Evolutionary conservation across 2,888 invertebrate genomes (phyloP).

Genomic region (Plusia festucae): DNA sequence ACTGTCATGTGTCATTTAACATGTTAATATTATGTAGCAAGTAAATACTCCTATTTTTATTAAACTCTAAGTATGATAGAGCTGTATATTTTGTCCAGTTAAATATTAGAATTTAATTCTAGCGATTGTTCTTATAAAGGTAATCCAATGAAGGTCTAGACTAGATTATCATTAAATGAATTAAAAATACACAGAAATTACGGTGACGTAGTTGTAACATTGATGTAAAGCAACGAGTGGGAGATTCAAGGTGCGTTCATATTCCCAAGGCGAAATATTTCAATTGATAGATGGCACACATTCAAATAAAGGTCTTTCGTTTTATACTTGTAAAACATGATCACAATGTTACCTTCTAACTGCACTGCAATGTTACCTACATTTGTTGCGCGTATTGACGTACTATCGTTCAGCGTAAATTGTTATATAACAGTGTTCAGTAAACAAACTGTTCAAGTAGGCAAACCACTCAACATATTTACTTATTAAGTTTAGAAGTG

Average conservation of each 20-base stretch:
- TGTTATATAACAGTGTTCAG: constrained; percentile 36
- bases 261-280: constrained; percentile 54
- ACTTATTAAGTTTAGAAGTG: constrained; percentile 33
- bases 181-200: constrained; percentile 43
- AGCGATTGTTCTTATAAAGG: background rate
- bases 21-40: too few relatives aligned
- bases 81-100: constrained; percentile 8
- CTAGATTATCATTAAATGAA: constrained; percentile 13
- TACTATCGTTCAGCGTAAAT: constrained; percentile 15
- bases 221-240: constrained; percentile 51
- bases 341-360: constrained; percentile 5
- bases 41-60: too few relatives aligned
- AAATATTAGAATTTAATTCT: too few relatives aligned
- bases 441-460: constrained; percentile 29
- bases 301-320: constrained; percentile 40
- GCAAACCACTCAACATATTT: constrained; percentile 11
- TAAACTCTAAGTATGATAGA: background rate
- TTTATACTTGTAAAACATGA: constrained; percentile 18
- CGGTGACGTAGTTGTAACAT: constrained; percentile 42
- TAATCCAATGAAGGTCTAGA: constrained; percentile 9
- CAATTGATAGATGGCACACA: constrained; percentile 49
- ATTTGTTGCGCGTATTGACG: background rate
- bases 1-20: too few relatives aligned
- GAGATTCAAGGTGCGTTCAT: constrained; percentile 55
- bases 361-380: constrained; percentile 3